Evolutionary conservation across 2,888 invertebrate genomes (phyloP).

Genomic region (Dilophus febrilis): DNA sequence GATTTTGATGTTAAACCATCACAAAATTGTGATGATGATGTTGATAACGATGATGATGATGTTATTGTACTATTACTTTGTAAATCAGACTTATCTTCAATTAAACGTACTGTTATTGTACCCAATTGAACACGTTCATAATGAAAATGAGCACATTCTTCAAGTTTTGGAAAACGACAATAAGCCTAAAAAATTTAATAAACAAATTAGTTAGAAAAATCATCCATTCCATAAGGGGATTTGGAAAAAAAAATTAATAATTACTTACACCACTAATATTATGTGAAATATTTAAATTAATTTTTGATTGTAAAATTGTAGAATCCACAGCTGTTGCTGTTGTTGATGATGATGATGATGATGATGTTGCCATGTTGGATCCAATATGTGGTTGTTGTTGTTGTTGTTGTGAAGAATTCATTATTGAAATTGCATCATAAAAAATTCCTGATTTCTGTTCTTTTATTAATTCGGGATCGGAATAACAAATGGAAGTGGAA

Average conservation of each 20-base stretch:
- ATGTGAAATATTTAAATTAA: constrained; percentile 18
- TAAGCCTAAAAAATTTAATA: constrained; percentile 11
- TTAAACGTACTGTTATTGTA: constrained; percentile 40
- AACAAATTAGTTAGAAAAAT: not conserved
- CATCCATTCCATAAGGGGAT: constrained; percentile 2
- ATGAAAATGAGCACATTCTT: constrained; percentile 97
- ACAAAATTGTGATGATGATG: constrained; percentile 10
- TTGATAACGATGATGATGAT: constrained; percentile 21
- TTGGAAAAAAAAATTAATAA: not conserved
- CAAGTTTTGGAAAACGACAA: constrained; percentile 68
- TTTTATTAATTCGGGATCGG: too few relatives aligned
- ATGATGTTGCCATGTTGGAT: too few relatives aligned
- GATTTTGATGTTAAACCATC: constrained; percentile 4
- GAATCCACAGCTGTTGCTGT: constrained; percentile 28
- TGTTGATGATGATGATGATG: too few relatives aligned
- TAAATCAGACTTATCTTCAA: constrained; percentile 33
- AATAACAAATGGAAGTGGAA: too few relatives aligned
- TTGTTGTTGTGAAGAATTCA: constrained; percentile 24
- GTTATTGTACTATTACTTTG: constrained; percentile 23
- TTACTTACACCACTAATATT: constrained; percentile 18
- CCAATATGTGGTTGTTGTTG: too few relatives aligned
- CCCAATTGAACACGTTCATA: constrained; percentile 87
- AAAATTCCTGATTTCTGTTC: too few relatives aligned
- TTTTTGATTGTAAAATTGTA: constrained; percentile 15
- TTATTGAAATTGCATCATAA: too few relatives aligned